These are phyloP conservation scores for Exocentrus adspersus DNA, from an alignment of 2,888 invertebrate species.

Conservation along the genomic window DNA sequence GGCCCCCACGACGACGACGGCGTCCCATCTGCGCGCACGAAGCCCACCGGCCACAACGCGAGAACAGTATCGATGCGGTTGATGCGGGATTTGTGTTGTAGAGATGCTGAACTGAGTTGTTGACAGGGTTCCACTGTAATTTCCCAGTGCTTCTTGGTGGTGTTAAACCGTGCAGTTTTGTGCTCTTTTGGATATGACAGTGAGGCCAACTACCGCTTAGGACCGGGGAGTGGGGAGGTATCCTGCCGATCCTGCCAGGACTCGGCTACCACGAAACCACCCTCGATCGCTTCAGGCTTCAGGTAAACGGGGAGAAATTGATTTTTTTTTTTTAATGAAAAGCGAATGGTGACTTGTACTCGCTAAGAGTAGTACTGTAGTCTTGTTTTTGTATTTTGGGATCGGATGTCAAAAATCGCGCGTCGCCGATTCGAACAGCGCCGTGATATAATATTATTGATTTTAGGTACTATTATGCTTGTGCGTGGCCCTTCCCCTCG, in stretches of 20 bases:
- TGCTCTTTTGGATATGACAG: slow-evolving; percentile 37
- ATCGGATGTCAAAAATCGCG: slow-evolving; percentile 50
- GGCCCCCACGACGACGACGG: slow-evolving; percentile 44
- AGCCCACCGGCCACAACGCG: slow-evolving; percentile 29
- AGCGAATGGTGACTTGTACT: slow-evolving; percentile 12
- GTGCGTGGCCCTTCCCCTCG: slow-evolving; percentile 45
- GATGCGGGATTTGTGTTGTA: slow-evolving; percentile 51
- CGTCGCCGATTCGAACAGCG: slow-evolving; percentile 51
- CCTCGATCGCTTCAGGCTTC: slow-evolving; percentile 21
- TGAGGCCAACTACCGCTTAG: slow-evolving; percentile 36
- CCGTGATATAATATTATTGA: slow-evolving; percentile 61
- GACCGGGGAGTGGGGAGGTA: slow-evolving; percentile 16
- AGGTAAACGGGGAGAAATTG: slow-evolving; percentile 35
- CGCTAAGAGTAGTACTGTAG: slow-evolving; percentile 3
- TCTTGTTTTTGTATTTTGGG: slow-evolving; percentile 19
- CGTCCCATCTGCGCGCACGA: slow-evolving; percentile 49
- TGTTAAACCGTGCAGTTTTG: slow-evolving; percentile 40
- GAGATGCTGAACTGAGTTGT: slow-evolving; percentile 47
- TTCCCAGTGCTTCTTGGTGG: slow-evolving; percentile 37
- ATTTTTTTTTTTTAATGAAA: slow-evolving; percentile 36
- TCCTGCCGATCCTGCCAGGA: slow-evolving; percentile 10
- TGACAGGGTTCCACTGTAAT: slow-evolving; percentile 18
- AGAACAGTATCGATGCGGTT: slow-evolving; percentile 50
- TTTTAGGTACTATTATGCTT: slow-evolving; percentile 55
- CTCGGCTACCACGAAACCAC: slow-evolving; percentile 11